phyloP scores from a whole-genome alignment of 2,113 vertebrate genomes.

The Carollia perspicillata region DNA sequence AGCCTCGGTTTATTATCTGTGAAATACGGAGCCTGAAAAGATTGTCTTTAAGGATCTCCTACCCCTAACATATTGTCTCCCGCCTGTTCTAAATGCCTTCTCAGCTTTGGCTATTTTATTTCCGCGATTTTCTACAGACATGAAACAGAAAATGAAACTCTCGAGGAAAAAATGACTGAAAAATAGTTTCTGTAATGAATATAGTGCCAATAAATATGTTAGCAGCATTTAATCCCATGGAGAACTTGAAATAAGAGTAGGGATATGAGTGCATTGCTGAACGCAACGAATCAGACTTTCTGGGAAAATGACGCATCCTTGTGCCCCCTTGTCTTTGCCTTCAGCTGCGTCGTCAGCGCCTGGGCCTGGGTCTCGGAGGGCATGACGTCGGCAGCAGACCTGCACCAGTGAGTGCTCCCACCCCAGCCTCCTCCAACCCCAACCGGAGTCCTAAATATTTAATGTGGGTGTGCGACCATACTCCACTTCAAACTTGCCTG shows the following conservation, averaged over 20 bases:
- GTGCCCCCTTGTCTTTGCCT: not conserved
- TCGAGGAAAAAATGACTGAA: not conserved
- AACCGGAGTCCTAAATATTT: conserved; percentile 5
- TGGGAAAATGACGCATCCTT: not conserved
- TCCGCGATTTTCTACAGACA: not conserved
- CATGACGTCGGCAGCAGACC: conserved; percentile 88
- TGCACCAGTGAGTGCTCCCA: conserved; percentile 83
- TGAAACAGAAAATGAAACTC: conserved; percentile 34
- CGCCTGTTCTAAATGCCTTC: not conserved
- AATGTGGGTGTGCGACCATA: not conserved
- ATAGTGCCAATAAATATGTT: not conserved
- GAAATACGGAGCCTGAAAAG: not conserved
- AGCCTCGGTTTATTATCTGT: not conserved
- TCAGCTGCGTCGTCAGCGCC: conserved; percentile 84
- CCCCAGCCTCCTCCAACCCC: conserved; percentile 18
- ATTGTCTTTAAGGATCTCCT: not conserved
- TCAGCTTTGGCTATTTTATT: not conserved
- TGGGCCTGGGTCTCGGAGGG: conserved; percentile 89
- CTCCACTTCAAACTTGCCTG: conserved; percentile 24
- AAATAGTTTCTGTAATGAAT: not conserved
- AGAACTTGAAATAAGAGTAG: conserved; percentile 5
- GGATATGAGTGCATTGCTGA: not conserved
- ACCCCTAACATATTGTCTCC: not conserved
- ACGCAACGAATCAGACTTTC: not conserved
- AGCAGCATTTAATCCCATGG: not conserved